These are phyloP conservation scores for Hypothenemus hampei DNA, from an alignment of 1,140 invertebrate species.

Conservation along the genomic window DNA sequence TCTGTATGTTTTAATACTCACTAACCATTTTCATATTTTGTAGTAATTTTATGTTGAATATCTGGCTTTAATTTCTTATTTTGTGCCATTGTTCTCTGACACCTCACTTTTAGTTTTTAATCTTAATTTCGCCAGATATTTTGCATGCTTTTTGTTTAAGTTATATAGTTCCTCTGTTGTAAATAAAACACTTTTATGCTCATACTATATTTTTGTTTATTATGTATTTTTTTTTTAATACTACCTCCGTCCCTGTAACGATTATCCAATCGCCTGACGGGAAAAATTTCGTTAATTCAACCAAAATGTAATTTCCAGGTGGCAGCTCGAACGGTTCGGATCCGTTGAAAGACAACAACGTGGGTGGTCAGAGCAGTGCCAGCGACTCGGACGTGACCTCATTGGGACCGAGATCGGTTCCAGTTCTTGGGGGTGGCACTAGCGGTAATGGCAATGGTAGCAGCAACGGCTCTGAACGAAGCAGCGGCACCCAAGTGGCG, in stretches of 20 bases:
- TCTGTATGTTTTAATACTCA: slow-evolving; percentile 11
- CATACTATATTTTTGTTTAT: too few relatives aligned
- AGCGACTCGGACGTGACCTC: slow-evolving; percentile 44
- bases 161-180: slow-evolving; percentile 9
- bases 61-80: slow-evolving; percentile 11
- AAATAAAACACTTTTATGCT: slow-evolving; percentile 26
- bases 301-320: too few relatives aligned
- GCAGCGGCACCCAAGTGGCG: slow-evolving; percentile 45
- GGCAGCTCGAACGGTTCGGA: slow-evolving; percentile 62
- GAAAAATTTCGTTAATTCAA: too few relatives aligned
- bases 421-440: slow-evolving; percentile 17
- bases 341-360: slow-evolving; percentile 45
- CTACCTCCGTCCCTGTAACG: too few relatives aligned
- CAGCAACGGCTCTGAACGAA: slow-evolving; percentile 50
- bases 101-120: background rate
- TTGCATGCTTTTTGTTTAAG: slow-evolving; percentile 13
- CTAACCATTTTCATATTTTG: too few relatives aligned
- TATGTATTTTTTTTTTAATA: too few relatives aligned
- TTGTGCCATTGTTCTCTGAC: background rate
- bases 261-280: too few relatives aligned
- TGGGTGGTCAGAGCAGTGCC: slow-evolving; percentile 41
- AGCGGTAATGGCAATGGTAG: slow-evolving; percentile 56
- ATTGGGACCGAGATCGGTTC: slow-evolving; percentile 38
- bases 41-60: slow-evolving; percentile 16
- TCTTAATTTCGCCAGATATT: slow-evolving; percentile 8